phyloP scores from a whole-genome alignment of 2,797 vertebrate genomes.

The Mycteria americana region DNA sequence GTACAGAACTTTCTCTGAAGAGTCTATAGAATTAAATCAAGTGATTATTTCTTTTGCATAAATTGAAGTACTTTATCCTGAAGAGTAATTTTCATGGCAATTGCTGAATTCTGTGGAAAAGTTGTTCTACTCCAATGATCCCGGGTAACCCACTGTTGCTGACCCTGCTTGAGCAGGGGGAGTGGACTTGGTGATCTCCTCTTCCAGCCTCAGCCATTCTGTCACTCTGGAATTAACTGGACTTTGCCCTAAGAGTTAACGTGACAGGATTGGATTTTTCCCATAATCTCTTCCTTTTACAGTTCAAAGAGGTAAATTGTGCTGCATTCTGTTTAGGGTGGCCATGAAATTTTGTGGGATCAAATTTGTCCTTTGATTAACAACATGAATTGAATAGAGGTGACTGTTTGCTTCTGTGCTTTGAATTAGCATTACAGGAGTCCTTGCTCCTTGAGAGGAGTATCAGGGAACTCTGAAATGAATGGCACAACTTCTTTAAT shows the following conservation, averaged over 20 bases:
- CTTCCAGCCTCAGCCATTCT: background rate
- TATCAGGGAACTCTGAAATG: background rate
- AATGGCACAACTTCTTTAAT: background rate
- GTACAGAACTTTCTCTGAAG: background rate
- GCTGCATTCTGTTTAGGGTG: background rate
- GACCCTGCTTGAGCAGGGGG: background rate
- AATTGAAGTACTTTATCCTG: background rate
- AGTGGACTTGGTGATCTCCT: background rate
- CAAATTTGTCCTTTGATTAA: background rate
- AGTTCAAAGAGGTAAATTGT: background rate
- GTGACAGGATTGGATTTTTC: background rate
- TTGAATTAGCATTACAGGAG: background rate
- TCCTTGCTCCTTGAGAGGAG: background rate
- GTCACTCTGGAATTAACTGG: background rate
- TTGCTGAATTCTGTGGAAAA: background rate
- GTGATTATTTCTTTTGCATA: background rate
- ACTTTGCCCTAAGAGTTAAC: background rate
- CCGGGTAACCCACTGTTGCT: background rate
- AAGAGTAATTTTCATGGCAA: background rate
- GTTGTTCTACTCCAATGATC: background rate
- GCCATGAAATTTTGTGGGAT: background rate
- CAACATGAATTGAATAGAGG: background rate
- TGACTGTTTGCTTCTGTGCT: background rate
- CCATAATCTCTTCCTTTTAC: background rate
- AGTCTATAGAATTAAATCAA: background rate